A percentile compares a stretch with the other conserved stretches of the same genome.
Conservation (phyloP, 2,797 vertebrate species). For the Rhinichthys osculus region DNA sequence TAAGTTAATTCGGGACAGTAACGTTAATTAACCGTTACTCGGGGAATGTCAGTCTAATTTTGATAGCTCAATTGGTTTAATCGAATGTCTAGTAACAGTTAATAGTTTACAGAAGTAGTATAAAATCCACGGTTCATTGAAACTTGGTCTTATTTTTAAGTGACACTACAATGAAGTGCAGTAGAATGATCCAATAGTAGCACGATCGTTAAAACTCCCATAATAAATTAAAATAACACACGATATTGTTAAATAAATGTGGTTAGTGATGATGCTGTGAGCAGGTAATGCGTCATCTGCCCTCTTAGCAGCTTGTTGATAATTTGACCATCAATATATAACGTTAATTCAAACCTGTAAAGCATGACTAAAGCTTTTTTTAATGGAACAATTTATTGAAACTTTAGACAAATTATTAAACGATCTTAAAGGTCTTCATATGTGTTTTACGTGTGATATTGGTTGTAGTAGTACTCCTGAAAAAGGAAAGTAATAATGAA, state of each 20-base stretch:
- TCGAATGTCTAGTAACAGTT: background rate
- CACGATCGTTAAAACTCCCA: background rate
- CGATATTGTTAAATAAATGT: background rate
- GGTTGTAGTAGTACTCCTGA: too few relatives aligned
- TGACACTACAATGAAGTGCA: background rate
- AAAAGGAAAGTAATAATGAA: too few relatives aligned
- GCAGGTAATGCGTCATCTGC: background rate
- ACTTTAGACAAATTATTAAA: background rate
- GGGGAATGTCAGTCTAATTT: background rate
- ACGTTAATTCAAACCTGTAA: background rate
- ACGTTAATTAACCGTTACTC: background rate
- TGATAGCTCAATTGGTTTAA: background rate
- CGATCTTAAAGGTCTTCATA: background rate
- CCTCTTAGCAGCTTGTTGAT: background rate
- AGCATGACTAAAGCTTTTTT: background rate
- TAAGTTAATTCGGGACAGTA: background rate
- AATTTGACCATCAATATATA: background rate
- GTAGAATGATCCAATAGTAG: background rate
- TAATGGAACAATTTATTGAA: background rate
- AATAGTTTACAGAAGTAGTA: background rate
- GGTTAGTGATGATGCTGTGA: background rate
- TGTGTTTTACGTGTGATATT: background rate
- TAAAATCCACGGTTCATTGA: background rate
- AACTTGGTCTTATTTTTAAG: background rate
- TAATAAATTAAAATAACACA: background rate